Evolutionary conservation across 2,113 vertebrate genomes (phyloP), one percentile per base, ranked within the genome.

Genomic region (Ondatra zibethicus): DNA sequence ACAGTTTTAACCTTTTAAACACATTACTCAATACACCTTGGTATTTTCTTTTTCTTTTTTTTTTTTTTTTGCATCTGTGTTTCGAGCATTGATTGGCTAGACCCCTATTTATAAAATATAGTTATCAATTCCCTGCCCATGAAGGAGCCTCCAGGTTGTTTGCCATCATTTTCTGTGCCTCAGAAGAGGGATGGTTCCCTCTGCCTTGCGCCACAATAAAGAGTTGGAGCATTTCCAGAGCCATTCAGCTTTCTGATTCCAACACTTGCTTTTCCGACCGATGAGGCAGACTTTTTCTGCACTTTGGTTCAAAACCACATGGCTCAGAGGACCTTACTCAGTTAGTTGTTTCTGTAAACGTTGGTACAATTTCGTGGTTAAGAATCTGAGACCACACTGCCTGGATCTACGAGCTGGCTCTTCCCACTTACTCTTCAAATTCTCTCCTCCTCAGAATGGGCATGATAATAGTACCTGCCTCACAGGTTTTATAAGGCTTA

Each of bases 401-500:
- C 42, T 95, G 65, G 42, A 58, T 52, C 72, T 58, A 36, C 91
- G 45, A 45, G 61, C 45, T 52, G 85, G 19, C 23, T 78, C 61
- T 89, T 77, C 55, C 50, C 47, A 87, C 25, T 81, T 94, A 21
- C 27, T 27, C 31, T 92, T 91, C 86, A 87, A 73, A 93, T 86
- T 92, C 33, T 91, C 50, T 92, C 63, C 47, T 42, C 61, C 55
- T 73, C 76, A 66, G 50, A 88, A 75, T 55, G 45, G 25, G 33
- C 47, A 81, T 77, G 77, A 70, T 45, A 33, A 61, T 5, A 91
- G 81, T 45, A 90, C 50, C 88, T 27, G 81, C 68, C 42, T 80
- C 73, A 78, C 27, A n/a, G 55, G 14, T 63, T 96, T 95, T 95
- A 63, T 81, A 87, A 91, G 45, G 52, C 29, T 87, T 75, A 81